Percentiles rank a stretch among this genome's conserved stretches.
phyloP scores from a whole-genome alignment of 2,797 vertebrate genomes.

The Tragopan temminckii region DNA sequence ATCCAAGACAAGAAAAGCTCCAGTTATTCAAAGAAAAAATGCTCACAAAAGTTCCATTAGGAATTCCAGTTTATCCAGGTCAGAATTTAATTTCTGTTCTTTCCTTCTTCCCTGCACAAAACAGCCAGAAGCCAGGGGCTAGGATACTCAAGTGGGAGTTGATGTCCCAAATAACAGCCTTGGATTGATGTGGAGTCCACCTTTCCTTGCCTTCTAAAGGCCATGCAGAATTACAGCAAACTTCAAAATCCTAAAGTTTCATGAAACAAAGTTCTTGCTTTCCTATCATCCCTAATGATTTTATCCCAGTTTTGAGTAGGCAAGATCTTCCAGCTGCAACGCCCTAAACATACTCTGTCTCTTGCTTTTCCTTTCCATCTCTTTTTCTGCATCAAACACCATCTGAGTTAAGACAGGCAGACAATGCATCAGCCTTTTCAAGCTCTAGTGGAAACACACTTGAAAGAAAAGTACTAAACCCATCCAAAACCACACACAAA shows the following conservation, averaged over 20 bases:
- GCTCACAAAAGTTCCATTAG: not conserved
- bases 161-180: not conserved
- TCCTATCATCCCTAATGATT: not conserved
- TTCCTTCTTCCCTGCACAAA: not conserved
- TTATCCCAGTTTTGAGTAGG: not conserved
- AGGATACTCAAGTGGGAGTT: not conserved
- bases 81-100: not conserved
- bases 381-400: not conserved
- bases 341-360: not conserved
- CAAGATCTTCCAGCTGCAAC: not conserved
- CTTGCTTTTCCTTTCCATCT: not conserved
- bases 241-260: not conserved
- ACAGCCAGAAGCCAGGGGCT: not conserved
- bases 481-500: slow-evolving; percentile 45
- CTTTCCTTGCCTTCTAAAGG: not conserved
- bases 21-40: not conserved
- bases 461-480: slow-evolving; percentile 48
- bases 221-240: not conserved
- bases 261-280: not conserved
- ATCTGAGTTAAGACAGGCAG: slow-evolving; percentile 51
- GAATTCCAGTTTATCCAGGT: not conserved
- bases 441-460: slow-evolving; percentile 3
- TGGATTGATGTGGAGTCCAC: not conserved
- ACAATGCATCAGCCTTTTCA: slow-evolving; percentile 52
- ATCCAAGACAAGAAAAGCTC: not conserved